phyloP scores from a whole-genome alignment of 2,888 invertebrate species.

The Stenchaetothrips biformis region DNA sequence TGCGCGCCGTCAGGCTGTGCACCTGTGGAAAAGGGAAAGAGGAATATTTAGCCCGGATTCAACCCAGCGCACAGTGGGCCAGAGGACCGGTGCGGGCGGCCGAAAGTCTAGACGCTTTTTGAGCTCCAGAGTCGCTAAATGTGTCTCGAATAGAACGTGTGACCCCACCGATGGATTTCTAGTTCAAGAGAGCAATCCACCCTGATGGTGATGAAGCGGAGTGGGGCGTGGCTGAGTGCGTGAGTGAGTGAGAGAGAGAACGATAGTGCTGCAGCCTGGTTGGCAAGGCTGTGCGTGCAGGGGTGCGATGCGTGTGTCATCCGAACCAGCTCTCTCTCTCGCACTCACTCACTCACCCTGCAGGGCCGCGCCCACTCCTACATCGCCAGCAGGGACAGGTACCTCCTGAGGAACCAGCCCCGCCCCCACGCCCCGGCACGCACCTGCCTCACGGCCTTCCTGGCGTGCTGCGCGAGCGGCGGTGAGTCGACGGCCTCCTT shows the following conservation, averaged over 20 bases:
- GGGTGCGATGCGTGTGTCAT: not conserved
- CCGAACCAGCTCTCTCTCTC: not conserved
- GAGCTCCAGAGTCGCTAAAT: no score
- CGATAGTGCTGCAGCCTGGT: no score
- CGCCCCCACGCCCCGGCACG: not conserved
- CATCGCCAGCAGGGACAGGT: not conserved
- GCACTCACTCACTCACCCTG: not conserved
- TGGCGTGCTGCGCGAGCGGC: not conserved
- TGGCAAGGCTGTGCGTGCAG: not conserved
- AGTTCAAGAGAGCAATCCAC: not conserved
- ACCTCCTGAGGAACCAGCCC: constrained; percentile 6
- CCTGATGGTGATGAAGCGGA: not conserved
- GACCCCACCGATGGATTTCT: no score
- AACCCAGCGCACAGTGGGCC: no score
- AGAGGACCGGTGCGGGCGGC: no score
- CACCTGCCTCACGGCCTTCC: constrained; percentile 12
- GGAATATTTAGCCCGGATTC: not conserved
- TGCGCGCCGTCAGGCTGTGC: constrained; percentile 75
- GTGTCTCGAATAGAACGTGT: no score
- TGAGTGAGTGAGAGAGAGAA: not conserved
- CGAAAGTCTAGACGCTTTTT: no score
- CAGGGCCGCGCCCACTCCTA: not conserved
- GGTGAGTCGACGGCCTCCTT: not conserved
- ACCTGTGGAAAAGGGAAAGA: constrained; percentile 42
- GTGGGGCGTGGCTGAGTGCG: not conserved